Evolutionary conservation across 2,113 vertebrate species (phyloP).

Genomic region (Pyrgilauda ruficollis): DNA sequence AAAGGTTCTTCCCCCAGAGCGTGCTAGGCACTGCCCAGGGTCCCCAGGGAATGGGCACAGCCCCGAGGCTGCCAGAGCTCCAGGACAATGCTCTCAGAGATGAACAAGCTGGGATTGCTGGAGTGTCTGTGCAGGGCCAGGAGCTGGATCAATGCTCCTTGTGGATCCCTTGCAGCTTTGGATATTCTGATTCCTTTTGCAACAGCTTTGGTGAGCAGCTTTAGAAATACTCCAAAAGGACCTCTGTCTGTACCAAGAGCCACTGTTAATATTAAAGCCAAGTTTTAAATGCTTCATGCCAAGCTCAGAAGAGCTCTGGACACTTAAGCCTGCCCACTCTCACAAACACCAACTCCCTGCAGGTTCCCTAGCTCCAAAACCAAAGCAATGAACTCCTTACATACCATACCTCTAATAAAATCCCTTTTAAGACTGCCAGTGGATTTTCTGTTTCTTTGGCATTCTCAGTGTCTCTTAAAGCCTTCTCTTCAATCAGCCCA

Average conservation of each 20-base stretch:
- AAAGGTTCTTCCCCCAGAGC: neutral
- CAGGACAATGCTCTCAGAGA: fast-evolving
- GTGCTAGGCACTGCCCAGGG: neutral
- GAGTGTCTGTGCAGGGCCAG: neutral
- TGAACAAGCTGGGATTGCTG: neutral
- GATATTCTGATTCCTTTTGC: neutral
- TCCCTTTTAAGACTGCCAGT: constrained; percentile 74
- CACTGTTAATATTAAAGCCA: neutral
- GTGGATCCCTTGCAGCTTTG: neutral
- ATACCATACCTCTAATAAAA: constrained; percentile 84
- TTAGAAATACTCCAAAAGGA: neutral
- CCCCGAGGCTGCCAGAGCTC: neutral
- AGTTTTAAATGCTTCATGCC: neutral
- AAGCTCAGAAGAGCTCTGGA: neutral
- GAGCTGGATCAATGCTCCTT: neutral
- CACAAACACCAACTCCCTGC: neutral
- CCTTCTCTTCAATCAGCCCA: constrained; percentile 61
- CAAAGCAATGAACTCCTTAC: neutral
- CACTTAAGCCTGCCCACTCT: neutral
- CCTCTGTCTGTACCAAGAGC: neutral
- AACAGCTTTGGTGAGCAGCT: neutral
- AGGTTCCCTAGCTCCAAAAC: neutral
- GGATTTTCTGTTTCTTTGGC: constrained; percentile 76
- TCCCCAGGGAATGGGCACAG: neutral
- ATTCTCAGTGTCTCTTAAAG: constrained; percentile 54